Base-by-base conservation (phyloP, 2,113 vertebrate species). In the Nothocercus julius region DNA sequence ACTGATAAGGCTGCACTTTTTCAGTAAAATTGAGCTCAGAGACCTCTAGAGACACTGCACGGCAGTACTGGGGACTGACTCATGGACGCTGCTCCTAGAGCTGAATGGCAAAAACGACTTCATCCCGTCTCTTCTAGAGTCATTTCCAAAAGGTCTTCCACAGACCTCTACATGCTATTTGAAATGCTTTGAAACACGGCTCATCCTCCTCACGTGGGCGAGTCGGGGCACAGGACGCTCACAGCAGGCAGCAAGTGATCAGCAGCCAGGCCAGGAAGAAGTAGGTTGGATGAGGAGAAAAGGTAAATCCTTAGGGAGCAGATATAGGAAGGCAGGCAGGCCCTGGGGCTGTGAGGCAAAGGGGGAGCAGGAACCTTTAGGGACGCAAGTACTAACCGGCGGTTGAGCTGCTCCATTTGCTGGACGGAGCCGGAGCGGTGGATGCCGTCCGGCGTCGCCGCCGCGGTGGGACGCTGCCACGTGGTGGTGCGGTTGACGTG, bases 401-500 rank as follows among this genome's bases (percentile, higher is more conserved):
- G 98, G 97, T 99, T 99, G 83, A 99, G 98, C 67, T 99, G 99
- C 89, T 99, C 99, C 99, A 99, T 99, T 98, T 99, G 99, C 96
- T 99, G 99, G 76, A 98, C 97, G 89, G 99, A 99, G 61, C 98
- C 98, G 1, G 99, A 99, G 49, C 99, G 98, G 64, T 98, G 98
- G 95, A 99, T 98, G 49, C 98, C 98, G 1, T 97, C 98, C 0
- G 98, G 98, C 5, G 98, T 99, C 38, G 98, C 97, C 3, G 98
- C 97, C 1, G 99, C 94, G 6, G 98, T 98, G 9, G 99, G 99
- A 16, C 98, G 98, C 97, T 99, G 99, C 99, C 99, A 99, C 22
- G 99, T 99, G 15, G 99, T 99, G 18, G 98, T 99, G 49, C 99
- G 98, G 97, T 99, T 99, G 81, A 99, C 98, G 0, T 99, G 99